phyloP scores from a whole-genome alignment of 2,888 invertebrate genomes.

The Acanthococcus lagerstroemiae region DNA sequence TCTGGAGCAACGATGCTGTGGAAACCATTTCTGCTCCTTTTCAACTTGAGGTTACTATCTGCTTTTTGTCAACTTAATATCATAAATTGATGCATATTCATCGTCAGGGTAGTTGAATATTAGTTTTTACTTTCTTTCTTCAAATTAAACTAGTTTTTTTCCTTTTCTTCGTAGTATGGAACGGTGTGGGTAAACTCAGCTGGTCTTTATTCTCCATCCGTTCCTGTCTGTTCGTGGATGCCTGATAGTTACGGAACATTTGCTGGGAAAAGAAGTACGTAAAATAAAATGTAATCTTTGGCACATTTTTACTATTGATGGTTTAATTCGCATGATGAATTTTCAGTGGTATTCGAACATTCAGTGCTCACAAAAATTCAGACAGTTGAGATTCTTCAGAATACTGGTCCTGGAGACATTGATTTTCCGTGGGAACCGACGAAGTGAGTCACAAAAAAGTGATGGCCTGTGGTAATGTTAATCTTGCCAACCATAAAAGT shows the following conservation, averaged over 20 bases:
- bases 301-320: background rate
- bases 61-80: background rate
- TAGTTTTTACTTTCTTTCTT: background rate
- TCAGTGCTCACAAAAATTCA: too few relatives aligned
- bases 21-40: constrained; percentile 6
- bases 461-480: too few relatives aligned
- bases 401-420: too few relatives aligned
- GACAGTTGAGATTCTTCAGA: too few relatives aligned
- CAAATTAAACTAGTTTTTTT: background rate
- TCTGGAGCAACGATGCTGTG: constrained; percentile 23
- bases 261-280: constrained; percentile 17
- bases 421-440: too few relatives aligned
- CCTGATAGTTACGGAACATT: constrained; percentile 12
- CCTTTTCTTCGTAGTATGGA: constrained; percentile 18
- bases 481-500: too few relatives aligned
- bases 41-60: background rate
- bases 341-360: background rate
- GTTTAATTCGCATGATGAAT: background rate
- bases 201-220: constrained; percentile 6
- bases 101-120: too few relatives aligned
- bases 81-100: background rate
- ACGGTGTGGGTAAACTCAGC: constrained; percentile 23
- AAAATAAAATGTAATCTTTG: background rate
- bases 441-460: too few relatives aligned
- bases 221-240: constrained; percentile 6